These are phyloP conservation scores for Saccopteryx leptura DNA, from an alignment of 2,113 vertebrate species.

Conservation along the genomic window DNA sequence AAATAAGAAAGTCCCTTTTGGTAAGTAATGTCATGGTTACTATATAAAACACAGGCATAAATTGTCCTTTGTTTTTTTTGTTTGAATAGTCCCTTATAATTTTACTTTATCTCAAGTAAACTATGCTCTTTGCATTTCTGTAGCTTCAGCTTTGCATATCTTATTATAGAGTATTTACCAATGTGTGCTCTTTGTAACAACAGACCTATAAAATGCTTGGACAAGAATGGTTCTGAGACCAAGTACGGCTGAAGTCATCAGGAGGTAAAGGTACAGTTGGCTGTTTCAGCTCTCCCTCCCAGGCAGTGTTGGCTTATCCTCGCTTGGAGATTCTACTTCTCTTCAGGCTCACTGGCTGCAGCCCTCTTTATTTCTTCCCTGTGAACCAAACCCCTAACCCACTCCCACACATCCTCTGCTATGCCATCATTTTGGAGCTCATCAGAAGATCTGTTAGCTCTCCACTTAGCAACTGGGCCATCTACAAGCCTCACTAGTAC, in stretches of 20 bases:
- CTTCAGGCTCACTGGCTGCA: neutral
- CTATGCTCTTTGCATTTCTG: neutral
- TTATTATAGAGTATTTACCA: neutral
- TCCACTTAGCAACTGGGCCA: neutral
- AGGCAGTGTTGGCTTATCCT: neutral
- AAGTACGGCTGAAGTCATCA: neutral
- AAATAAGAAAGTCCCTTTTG: neutral
- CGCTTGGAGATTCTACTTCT: neutral
- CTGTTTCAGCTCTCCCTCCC: neutral
- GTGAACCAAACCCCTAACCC: neutral
- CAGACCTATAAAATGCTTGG: neutral
- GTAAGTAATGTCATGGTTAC: neutral
- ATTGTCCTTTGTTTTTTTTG: neutral
- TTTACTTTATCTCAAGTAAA: neutral
- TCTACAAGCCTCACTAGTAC: neutral
- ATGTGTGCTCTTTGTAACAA: neutral
- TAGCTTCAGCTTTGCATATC: neutral
- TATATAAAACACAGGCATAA: neutral
- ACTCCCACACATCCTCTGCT: neutral
- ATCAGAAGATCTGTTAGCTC: neutral
- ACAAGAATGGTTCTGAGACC: neutral
- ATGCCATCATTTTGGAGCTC: neutral
- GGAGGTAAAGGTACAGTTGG: neutral
- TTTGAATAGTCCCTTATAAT: neutral
- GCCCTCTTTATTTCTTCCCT: neutral